Percentiles rank a stretch among this genome's conserved stretches.
Evolutionary conservation across 2,797 vertebrate genomes (phyloP).

Genomic region (Bryconaethiops microstoma): DNA sequence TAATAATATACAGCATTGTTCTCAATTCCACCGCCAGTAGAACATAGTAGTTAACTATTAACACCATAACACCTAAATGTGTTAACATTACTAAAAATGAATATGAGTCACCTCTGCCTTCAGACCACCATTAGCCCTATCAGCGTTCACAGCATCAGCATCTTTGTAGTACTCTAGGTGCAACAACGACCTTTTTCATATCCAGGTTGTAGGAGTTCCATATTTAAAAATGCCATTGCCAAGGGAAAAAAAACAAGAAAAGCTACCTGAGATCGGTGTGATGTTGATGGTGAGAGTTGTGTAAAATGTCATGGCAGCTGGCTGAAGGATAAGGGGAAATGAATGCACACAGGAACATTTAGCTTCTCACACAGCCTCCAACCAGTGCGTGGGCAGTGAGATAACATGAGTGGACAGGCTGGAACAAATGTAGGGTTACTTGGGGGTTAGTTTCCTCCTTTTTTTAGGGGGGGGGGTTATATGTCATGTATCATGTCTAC

Average conservation of each 20-base stretch:
- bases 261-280: not conserved
- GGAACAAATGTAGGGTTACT: not conserved
- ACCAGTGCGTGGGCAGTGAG: not conserved
- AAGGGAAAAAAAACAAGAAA: not conserved
- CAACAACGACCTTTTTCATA: no score
- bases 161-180: not conserved
- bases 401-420: constrained; percentile 10
- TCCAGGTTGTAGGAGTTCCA: no score
- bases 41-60: not conserved
- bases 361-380: not conserved
- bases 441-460: not conserved
- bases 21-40: not conserved
- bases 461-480: not conserved
- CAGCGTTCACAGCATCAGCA: not conserved
- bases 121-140: not conserved
- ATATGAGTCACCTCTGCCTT: not conserved
- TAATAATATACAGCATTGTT: not conserved
- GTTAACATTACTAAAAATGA: not conserved
- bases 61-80: no score
- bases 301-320: constrained; percentile 61
- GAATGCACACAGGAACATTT: not conserved
- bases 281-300: constrained; percentile 16
- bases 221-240: not conserved
- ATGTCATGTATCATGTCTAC: not conserved
- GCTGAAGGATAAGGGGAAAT: constrained; percentile 58